Conservation (phyloP, 2,113 vertebrate genomes). For the Cercocebus atys region DNA sequence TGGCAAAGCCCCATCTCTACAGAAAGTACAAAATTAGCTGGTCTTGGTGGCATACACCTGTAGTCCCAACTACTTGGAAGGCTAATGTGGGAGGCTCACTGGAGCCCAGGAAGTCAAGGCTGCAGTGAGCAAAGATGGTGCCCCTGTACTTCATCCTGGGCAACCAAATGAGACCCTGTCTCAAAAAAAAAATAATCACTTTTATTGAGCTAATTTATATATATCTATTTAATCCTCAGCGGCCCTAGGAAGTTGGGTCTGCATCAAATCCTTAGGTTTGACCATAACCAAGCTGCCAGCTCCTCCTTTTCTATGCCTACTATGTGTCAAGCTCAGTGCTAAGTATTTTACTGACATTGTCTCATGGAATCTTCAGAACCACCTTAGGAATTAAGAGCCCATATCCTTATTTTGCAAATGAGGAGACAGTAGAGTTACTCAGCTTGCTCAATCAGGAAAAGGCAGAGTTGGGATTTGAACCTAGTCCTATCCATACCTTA, state of each 20-base stretch:
- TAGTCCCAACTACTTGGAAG: no score
- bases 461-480: background rate
- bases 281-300: background rate
- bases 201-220: background rate
- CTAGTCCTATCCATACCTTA: fast-evolving
- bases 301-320: background rate
- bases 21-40: no score
- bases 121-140: no score
- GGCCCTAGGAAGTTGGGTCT: background rate
- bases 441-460: background rate
- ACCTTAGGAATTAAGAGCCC: background rate
- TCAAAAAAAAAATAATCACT: background rate
- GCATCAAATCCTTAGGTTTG: background rate
- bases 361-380: background rate
- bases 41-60: no score
- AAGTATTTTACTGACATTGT: background rate
- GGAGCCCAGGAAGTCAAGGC: no score
- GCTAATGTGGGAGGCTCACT: no score
- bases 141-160: no score
- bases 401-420: background rate
- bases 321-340: no score
- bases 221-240: background rate
- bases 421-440: background rate
- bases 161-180: no score
- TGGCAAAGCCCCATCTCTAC: no score